phyloP scores from a whole-genome alignment of 2,797 vertebrate species.

The Tiaroga cobitis region DNA sequence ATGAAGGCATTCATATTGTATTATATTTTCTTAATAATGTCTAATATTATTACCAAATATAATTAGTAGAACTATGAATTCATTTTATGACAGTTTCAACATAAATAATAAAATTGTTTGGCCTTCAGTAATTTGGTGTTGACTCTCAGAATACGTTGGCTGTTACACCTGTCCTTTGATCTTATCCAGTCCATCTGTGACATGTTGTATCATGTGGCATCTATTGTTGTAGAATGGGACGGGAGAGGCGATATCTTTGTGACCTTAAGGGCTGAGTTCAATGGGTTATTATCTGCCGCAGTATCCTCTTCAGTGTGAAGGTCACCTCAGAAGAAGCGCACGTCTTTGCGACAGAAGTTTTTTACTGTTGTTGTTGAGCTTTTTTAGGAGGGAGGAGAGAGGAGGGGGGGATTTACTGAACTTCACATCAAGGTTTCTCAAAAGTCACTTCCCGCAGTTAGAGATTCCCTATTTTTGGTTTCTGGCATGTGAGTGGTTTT shows the following conservation, averaged over 20 bases:
- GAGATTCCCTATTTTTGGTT: constrained; percentile 38
- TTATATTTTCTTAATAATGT: neutral
- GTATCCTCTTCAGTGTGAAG: constrained; percentile 34
- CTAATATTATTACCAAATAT: neutral
- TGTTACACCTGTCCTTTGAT: constrained; percentile 49
- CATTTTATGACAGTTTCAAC: neutral
- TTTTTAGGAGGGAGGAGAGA: neutral
- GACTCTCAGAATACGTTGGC: neutral
- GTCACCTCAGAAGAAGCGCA: constrained; percentile 40
- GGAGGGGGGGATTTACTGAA: constrained; percentile 3
- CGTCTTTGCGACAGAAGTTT: constrained; percentile 15
- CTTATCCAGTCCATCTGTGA: constrained; percentile 44
- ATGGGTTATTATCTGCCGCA: constrained; percentile 47
- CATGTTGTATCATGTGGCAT: constrained; percentile 53
- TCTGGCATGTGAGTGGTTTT: constrained; percentile 41
- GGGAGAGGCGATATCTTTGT: constrained; percentile 34
- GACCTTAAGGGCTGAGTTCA: constrained; percentile 41
- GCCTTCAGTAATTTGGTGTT: neutral
- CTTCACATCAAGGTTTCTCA: constrained; percentile 26
- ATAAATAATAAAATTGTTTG: neutral
- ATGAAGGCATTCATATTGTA: neutral
- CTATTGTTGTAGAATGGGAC: constrained; percentile 39
- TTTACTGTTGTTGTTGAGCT: constrained; percentile 21
- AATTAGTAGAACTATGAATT: neutral
- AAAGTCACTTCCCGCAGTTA: constrained; percentile 37